Evolutionary conservation across 2,888 invertebrate species (phyloP).

Genomic region (Diarsia brunnea): DNA sequence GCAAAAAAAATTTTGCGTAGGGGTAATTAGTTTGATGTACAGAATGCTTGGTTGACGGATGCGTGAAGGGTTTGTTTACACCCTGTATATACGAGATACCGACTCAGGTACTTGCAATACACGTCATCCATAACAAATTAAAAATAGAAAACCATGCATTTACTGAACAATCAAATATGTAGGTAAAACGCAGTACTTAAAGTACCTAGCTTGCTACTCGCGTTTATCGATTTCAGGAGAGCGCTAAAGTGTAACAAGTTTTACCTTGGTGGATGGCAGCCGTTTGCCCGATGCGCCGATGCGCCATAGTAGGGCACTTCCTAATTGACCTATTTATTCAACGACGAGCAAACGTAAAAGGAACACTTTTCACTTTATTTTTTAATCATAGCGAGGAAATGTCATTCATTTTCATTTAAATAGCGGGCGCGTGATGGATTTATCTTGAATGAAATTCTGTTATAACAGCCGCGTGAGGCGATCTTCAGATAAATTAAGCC

Average conservation of each 20-base stretch:
- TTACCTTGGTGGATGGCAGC: conserved; percentile 2
- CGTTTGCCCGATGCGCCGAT: conserved; percentile 10
- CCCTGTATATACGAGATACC: too few relatives aligned
- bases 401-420: conserved; percentile 1
- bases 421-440: background rate
- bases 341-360: conserved; percentile 31
- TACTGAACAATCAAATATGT: conserved; percentile 23
- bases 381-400: conserved; percentile 9
- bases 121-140: background rate
- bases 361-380: conserved; percentile 18
- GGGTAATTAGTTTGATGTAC: too few relatives aligned
- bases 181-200: background rate
- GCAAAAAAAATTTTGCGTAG: too few relatives aligned
- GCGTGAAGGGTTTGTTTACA: too few relatives aligned
- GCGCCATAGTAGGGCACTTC: conserved; percentile 27
- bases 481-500: background rate
- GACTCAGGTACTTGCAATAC: background rate
- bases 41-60: too few relatives aligned
- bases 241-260: conserved; percentile 17
- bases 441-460: background rate
- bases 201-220: background rate
- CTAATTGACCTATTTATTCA: conserved; percentile 48
- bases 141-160: conserved; percentile 23
- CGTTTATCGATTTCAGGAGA: conserved; percentile 37
- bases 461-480: background rate